Conservation (phyloP, 2,113 vertebrate genomes). For the Geococcyx californianus region DNA sequence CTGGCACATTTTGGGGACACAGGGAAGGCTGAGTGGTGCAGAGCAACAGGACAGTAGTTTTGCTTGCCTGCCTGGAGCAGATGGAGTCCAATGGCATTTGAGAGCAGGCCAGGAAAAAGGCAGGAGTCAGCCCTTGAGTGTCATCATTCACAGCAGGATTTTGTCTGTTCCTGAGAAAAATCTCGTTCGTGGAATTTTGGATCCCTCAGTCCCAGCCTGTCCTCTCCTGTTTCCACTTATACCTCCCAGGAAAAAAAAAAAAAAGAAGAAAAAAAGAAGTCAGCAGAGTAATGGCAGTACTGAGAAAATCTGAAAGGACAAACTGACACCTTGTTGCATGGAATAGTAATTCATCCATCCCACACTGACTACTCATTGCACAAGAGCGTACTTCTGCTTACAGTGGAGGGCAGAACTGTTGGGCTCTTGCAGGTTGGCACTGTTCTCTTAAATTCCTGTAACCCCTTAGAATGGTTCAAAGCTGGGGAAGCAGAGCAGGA, state of each 20-base stretch:
- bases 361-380: fast-evolving
- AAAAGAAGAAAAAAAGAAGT: not conserved
- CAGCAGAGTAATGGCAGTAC: not conserved
- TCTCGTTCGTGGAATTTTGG: not conserved
- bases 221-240: not conserved
- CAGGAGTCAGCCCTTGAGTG: not conserved
- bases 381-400: fast-evolving
- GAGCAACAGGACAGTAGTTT: fast-evolving
- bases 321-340: fast-evolving
- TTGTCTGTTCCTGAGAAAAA: not conserved
- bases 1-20: no score
- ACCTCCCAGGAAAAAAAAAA: not conserved
- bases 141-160: not conserved
- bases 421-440: not conserved
- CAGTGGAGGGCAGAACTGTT: fast-evolving
- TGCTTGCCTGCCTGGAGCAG: fast-evolving
- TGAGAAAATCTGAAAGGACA: not conserved
- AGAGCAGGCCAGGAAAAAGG: not conserved
- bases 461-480: not conserved
- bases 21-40: fast-evolving
- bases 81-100: not conserved
- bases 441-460: not conserved
- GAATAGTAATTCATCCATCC: not conserved
- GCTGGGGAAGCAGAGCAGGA: not conserved
- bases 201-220: not conserved